Conservation (phyloP, 1,140 invertebrate genomes). For the Maconellicoccus hirsutus region DNA sequence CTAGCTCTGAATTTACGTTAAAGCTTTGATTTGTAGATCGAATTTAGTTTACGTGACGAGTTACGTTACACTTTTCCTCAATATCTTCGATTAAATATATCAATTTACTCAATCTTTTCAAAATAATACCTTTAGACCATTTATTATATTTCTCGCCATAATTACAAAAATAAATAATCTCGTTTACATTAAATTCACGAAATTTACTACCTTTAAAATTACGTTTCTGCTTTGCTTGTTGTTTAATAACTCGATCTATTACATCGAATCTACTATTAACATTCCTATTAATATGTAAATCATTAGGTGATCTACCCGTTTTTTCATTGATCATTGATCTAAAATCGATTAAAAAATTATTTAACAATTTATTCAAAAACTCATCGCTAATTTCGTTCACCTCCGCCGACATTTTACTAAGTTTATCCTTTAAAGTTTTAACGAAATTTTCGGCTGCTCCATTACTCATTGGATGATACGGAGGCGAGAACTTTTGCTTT, state of each 20-base stretch:
- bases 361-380: background rate
- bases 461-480: conserved; percentile 33
- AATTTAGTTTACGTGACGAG: too few species aligned
- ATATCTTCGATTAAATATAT: too few species aligned
- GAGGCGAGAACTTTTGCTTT: conserved; percentile 27
- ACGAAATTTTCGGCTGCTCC: conserved; percentile 34
- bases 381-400: background rate
- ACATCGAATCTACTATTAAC: background rate
- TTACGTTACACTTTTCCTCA: too few species aligned
- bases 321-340: conserved; percentile 21
- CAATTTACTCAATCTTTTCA: too few species aligned
- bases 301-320: conserved; percentile 25
- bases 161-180: background rate
- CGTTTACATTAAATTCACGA: background rate
- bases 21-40: too few species aligned
- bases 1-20: too few species aligned
- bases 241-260: background rate
- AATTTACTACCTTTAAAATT: background rate
- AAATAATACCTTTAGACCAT: too few species aligned
- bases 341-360: conserved; percentile 23
- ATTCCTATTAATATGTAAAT: conserved; percentile 26
- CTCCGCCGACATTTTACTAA: conserved; percentile 28
- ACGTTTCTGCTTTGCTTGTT: background rate
- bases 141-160: too few species aligned
- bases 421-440: conserved; percentile 34